Percentiles rank a stretch among this genome's conserved stretches.
Evolutionary conservation across 2,888 invertebrate genomes (phyloP).

Genomic region (Meloe dianella): DNA sequence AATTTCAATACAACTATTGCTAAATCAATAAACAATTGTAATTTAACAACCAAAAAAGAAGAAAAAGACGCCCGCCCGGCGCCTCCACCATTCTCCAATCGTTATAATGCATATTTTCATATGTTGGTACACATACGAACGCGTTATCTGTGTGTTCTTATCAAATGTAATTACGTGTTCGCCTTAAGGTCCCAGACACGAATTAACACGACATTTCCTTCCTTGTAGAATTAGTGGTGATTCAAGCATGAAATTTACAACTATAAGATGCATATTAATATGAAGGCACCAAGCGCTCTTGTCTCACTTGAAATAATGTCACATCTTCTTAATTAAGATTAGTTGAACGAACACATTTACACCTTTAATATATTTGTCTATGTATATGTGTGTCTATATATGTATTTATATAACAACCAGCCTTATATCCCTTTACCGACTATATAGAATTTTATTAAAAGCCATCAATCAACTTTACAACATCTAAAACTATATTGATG

Average conservation of each 20-base stretch:
- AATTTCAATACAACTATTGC: not conserved
- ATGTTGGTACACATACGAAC: no score
- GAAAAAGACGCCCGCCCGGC: not conserved
- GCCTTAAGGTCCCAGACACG: conserved; percentile 20
- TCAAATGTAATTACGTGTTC: conserved; percentile 26
- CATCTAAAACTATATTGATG: not conserved
- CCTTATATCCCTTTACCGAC: conserved; percentile 16
- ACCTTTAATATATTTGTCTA: conserved; percentile 14
- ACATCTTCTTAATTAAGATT: conserved; percentile 36
- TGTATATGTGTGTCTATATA: not conserved
- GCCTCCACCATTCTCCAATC: not conserved
- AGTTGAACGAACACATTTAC: conserved; percentile 30
- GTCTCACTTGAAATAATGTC: conserved; percentile 31
- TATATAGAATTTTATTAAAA: conserved; percentile 35
- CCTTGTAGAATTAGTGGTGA: conserved; percentile 30
- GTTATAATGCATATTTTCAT: no score
- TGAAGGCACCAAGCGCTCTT: conserved; percentile 11
- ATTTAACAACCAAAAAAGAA: not conserved
- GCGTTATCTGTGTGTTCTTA: no score
- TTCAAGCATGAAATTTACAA: conserved; percentile 28
- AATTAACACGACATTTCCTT: conserved; percentile 30
- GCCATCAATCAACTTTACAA: conserved; percentile 33
- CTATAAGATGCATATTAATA: not conserved
- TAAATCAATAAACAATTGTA: not conserved
- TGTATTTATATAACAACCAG: conserved; percentile 11